Base-by-base conservation (phyloP, 2,888 invertebrate species). In the Eutolmus rufibarbis region DNA sequence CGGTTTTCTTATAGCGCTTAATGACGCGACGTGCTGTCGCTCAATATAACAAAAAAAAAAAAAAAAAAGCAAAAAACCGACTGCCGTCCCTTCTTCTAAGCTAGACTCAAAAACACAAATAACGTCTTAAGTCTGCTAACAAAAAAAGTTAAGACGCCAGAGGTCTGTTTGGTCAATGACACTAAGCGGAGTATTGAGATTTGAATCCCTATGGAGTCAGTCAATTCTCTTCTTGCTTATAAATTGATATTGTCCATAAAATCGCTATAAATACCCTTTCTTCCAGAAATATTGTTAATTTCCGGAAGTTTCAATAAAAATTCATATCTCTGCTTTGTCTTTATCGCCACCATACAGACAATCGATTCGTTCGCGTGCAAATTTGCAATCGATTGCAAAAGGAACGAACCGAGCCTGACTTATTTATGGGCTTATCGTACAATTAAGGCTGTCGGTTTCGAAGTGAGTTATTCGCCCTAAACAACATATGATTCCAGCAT, bases 331-430 rank as follows among this genome's bases (percentile, higher is more conserved):
- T 23, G 34, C 16, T 34, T 51, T 37, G 19, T 51, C 34, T 82
- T 82, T 82, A 82, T 82, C 66, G 66, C 37, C 28, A n/a, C 57
- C 31, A 57, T 66, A 66, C 82, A 82, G 56, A 57, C 37, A 82
- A 82, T 82, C 82, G 82, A 82, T 82, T 9, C 9, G 37, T 19
- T 82, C 37, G 82, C 82, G 82, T 82, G 82, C 37, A 82, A 66
- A 66, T 66, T 66, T 23, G 28, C 66, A 66, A 66, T 66, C 66
- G 66, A 66, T 66, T 23, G 23, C 66, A 66, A 66, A 66, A 66
- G 66, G 66, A 66, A 66, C 12, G 66, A 19, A 66, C 23, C 0
- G 66, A 28, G 23, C 12, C 23, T 23, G 23, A 28, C 19, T 66
- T 66, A 66, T 66, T 66, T 66, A 66, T 66, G 28, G 66, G 66